Conservation (phyloP, 2,113 vertebrate genomes). For the Percina caprodes region DNA sequence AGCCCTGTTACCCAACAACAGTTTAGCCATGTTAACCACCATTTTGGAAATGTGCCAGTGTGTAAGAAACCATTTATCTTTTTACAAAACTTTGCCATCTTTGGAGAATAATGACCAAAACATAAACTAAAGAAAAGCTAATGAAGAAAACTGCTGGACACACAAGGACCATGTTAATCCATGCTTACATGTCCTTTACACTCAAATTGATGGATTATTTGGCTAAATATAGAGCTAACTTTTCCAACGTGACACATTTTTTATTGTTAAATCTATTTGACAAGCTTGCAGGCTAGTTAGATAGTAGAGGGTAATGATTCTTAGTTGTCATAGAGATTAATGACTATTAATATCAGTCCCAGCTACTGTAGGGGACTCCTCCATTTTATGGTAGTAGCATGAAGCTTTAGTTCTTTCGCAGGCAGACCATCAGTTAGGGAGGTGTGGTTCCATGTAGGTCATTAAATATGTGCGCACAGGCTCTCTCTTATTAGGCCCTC, state of each 20-base stretch:
- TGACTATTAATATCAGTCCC: slow-evolving; percentile 34
- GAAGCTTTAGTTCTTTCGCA: slow-evolving; percentile 53
- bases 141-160: slow-evolving; percentile 21
- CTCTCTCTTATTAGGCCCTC: slow-evolving; percentile 72
- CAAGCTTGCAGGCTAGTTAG: slow-evolving; percentile 6
- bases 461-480: slow-evolving; percentile 73
- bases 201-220: slow-evolving; percentile 26
- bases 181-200: slow-evolving; percentile 21
- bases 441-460: slow-evolving; percentile 73
- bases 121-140: slow-evolving; percentile 14
- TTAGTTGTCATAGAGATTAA: neutral
- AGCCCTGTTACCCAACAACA: slow-evolving; percentile 50
- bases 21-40: slow-evolving; percentile 40
- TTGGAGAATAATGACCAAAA: slow-evolving; percentile 24
- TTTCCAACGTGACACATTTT: slow-evolving; percentile 7
- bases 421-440: slow-evolving; percentile 47
- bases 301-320: neutral
- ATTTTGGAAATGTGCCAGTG: slow-evolving; percentile 7
- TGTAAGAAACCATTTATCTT: slow-evolving; percentile 2
- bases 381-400: slow-evolving; percentile 36
- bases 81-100: slow-evolving; percentile 6
- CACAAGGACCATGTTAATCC: slow-evolving; percentile 17
- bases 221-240: slow-evolving; percentile 40
- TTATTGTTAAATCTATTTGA: slow-evolving; percentile 35
- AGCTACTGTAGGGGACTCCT: slow-evolving; percentile 12